These are phyloP conservation scores for Hydropsyche betteni DNA, from an alignment of 2,888 invertebrate species.

Conservation along the genomic window DNA sequence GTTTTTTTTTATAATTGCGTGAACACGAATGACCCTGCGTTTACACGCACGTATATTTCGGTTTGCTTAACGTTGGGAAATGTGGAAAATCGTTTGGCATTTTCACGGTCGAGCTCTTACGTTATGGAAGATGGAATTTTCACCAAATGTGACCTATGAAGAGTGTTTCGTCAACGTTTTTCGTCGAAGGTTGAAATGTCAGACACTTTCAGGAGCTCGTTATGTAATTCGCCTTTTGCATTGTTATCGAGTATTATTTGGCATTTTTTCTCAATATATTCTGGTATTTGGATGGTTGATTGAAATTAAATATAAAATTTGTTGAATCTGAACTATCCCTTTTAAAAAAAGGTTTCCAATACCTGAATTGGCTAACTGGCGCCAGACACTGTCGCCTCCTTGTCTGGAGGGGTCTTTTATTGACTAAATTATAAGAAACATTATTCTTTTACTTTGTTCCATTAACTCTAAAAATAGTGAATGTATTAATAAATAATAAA, in stretches of 20 bases:
- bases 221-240: too few species aligned
- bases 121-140: constrained; percentile 5
- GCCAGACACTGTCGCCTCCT: constrained; percentile 5
- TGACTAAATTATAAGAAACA: not conserved
- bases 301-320: too few species aligned
- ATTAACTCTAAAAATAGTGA: too few species aligned
- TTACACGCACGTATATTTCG: not conserved
- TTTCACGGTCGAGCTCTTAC: constrained; percentile 24
- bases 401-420: constrained; percentile 20
- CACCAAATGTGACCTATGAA: not conserved
- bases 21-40: too few species aligned
- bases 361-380: not conserved
- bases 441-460: not conserved
- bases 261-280: too few species aligned
- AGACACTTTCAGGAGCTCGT: too few species aligned
- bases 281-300: too few species aligned
- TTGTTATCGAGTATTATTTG: too few species aligned
- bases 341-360: not conserved
- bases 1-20: too few species aligned
- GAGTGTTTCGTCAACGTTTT: not conserved
- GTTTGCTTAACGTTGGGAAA: not conserved
- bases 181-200: not conserved
- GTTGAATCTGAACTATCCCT: too few species aligned
- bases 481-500: too few species aligned
- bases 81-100: constrained; percentile 16